A percentile compares a stretch with the other conserved stretches of the same genome.
phyloP scores from a whole-genome alignment of 2,888 invertebrate species.

The Heteromyza rotundicornis region DNA sequence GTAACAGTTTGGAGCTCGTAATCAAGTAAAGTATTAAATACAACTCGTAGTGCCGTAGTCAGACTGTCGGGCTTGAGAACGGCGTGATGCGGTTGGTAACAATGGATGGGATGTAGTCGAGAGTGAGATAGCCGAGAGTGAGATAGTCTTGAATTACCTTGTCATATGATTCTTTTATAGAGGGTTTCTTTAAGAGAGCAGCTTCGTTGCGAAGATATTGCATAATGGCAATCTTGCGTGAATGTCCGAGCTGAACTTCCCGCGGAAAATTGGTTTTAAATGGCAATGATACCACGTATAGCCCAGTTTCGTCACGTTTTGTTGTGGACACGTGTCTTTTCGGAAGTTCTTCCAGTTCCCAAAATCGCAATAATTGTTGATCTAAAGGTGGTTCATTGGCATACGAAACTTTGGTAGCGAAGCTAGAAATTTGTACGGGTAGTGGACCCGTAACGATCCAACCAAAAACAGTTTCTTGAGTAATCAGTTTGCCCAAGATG shows the following conservation, averaged over 20 bases:
- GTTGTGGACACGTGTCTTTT: neutral
- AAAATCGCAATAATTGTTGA: neutral
- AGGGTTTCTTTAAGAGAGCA: neutral
- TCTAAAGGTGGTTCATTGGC: neutral
- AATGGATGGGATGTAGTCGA: neutral
- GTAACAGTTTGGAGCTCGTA: neutral
- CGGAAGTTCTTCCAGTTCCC: neutral
- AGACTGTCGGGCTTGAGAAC: slow-evolving; percentile 7
- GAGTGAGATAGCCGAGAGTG: neutral
- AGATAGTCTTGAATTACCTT: slow-evolving; percentile 6
- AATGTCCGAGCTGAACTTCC: neutral
- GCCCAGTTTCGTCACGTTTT: neutral
- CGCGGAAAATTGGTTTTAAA: neutral
- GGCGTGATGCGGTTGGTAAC: neutral
- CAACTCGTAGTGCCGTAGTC: slow-evolving; percentile 35
- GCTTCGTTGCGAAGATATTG: neutral
- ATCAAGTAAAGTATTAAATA: slow-evolving; percentile 36
- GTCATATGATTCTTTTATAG: neutral
- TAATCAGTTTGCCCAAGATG: slow-evolving; percentile 8
- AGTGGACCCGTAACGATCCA: slow-evolving; percentile 15
- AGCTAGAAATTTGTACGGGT: neutral
- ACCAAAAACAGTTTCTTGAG: slow-evolving; percentile 20
- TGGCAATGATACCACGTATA: neutral
- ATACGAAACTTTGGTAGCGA: neutral
- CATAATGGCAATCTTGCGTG: neutral